Conservation (phyloP, 2,888 invertebrate species). For the Drosophila meridiana region DNA sequence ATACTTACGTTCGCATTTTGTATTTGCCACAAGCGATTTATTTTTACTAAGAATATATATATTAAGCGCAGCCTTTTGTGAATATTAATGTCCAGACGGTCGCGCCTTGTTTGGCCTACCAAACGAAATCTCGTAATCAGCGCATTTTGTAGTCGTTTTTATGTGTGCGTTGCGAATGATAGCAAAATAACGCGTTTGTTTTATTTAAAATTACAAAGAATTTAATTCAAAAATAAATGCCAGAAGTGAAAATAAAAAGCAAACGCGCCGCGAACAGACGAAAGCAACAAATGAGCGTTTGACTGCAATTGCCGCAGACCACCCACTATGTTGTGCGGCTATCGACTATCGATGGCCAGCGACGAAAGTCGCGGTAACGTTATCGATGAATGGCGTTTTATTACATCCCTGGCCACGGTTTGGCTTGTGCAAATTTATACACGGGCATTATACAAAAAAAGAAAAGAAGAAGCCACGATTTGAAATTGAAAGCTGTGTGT, state of each 20-base stretch:
- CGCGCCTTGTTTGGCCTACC: constrained; percentile 54
- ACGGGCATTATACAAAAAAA: constrained; percentile 50
- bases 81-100: constrained; percentile 61
- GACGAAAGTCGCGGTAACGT: constrained; percentile 14
- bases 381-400: constrained; percentile 61
- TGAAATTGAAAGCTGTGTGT: constrained; percentile 54
- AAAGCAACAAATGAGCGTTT: constrained; percentile 60
- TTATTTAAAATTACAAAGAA: neutral
- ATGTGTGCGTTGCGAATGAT: neutral
- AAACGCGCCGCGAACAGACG: constrained; percentile 44
- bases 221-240: constrained; percentile 52
- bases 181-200: neutral
- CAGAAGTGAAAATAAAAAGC: constrained; percentile 35
- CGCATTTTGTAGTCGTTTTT: constrained; percentile 42
- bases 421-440: constrained; percentile 66
- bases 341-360: constrained; percentile 36
- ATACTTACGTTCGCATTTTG: constrained; percentile 64
- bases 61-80: constrained; percentile 61
- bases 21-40: constrained; percentile 21
- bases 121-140: constrained; percentile 36
- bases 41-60: constrained; percentile 35
- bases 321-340: constrained; percentile 47
- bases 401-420: constrained; percentile 63
- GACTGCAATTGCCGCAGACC: constrained; percentile 50
- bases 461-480: constrained; percentile 48